These are phyloP conservation scores for Kuschelorhynchus macadamiae DNA, from an alignment of 2,888 invertebrate species.

Conservation along the genomic window DNA sequence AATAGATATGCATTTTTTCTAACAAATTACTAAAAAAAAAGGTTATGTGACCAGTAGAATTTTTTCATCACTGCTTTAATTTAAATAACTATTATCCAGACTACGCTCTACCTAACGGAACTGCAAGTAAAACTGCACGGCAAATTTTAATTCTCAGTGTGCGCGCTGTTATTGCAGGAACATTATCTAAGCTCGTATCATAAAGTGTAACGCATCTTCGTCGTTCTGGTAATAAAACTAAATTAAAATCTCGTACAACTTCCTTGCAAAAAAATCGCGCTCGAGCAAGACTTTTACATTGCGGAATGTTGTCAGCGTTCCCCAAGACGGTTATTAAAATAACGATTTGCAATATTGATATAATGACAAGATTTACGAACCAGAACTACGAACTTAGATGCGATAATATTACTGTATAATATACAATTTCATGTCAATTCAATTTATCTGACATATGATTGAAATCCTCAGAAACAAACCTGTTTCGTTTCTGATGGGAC, in stretches of 20 bases:
- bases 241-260: slow-evolving; percentile 35
- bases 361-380: slow-evolving; percentile 2
- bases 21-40: too few relatives aligned
- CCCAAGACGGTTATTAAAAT: slow-evolving; percentile 24
- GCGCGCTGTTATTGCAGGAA: slow-evolving; percentile 33
- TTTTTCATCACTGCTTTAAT: too few relatives aligned
- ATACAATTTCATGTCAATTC: too few relatives aligned
- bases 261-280: slow-evolving; percentile 23
- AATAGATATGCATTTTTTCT: too few relatives aligned
- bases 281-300: slow-evolving; percentile 9
- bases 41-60: too few relatives aligned
- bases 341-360: slow-evolving; percentile 27
- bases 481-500: too few relatives aligned
- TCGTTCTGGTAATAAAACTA: slow-evolving; percentile 32
- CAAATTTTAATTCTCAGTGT: slow-evolving; percentile 33
- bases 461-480: too few relatives aligned
- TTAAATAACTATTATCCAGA: too few relatives aligned
- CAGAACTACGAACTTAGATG: not conserved
- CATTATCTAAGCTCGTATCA: slow-evolving; percentile 34
- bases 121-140: slow-evolving; percentile 15
- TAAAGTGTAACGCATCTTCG: slow-evolving; percentile 41
- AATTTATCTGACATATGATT: too few relatives aligned
- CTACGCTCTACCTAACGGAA: slow-evolving; percentile 25
- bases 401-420: too few relatives aligned
- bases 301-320: slow-evolving; percentile 24